Percentiles rank a stretch among this genome's conserved stretches.
phyloP scores from a whole-genome alignment of 2,888 invertebrate species.

The Lordiphosa andalusiaca region DNA sequence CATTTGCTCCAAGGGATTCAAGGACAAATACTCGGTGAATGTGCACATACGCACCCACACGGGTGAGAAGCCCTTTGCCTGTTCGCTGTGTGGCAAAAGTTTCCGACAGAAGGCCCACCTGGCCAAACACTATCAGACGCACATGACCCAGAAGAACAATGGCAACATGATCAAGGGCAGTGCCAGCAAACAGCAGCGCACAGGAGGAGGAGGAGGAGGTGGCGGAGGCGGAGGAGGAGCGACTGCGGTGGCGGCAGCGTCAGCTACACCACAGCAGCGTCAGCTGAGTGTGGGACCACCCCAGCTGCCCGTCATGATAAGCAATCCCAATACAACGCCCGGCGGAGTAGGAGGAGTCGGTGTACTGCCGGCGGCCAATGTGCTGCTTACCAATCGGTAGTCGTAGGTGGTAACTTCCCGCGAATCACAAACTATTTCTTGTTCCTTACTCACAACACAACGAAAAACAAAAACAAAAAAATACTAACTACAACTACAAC shows the following conservation, averaged over 20 bases:
- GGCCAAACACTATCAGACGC: constrained; percentile 96
- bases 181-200: constrained; percentile 67
- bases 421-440: constrained; percentile 60
- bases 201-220: constrained; percentile 19
- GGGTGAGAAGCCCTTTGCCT: constrained; percentile 98
- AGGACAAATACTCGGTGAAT: constrained; percentile 98
- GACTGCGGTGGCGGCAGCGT: constrained; percentile 22
- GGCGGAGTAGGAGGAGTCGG: constrained; percentile 34
- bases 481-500: constrained; percentile 1
- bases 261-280: constrained; percentile 52
- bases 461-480: constrained; percentile 20
- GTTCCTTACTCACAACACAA: constrained; percentile 64
- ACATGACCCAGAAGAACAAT: constrained; percentile 91
- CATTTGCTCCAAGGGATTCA: constrained; percentile 96
- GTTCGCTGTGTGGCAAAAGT: constrained; percentile 95
- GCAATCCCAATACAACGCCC: constrained; percentile 58
- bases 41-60: constrained; percentile 99
- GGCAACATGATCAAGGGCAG: constrained; percentile 83
- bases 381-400: constrained; percentile 79
- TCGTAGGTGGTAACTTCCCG: constrained; percentile 26
- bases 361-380: constrained; percentile 77
- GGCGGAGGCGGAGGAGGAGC: constrained; percentile 18
- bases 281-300: constrained; percentile 62
- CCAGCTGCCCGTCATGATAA: constrained; percentile 48
- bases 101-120: constrained; percentile 95